Base-by-base conservation (phyloP, 2,113 vertebrate species). In the Notothenia coriiceps region DNA sequence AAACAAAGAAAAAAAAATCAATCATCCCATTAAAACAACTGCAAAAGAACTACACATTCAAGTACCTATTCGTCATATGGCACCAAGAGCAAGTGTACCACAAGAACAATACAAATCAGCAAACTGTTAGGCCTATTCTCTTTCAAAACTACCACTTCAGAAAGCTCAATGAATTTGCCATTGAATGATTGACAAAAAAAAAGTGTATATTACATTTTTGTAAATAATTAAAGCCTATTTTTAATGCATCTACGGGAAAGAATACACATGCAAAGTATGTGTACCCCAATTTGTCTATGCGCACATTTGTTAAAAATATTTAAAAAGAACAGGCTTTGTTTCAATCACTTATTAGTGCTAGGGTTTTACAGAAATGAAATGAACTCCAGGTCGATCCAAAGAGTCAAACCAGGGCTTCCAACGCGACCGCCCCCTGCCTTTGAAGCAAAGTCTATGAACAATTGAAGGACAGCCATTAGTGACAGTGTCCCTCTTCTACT, bases 1-100 rank as follows among this genome's bases (percentile, higher is more conserved):
- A 84, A 88, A 85, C 55, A 74, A 74, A 72, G 22, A 81, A 83
- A 61, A 71, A 71, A 67, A 83, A 69, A 71, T 20, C 49, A 80
- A 87, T 73, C 69, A 84, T 72, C 55, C 56, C 70, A 77, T 77
- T 74, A 84, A 88, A 91, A 91, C 61, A 83, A 89, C 80, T 77
- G 95, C 94, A 94, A 94, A 96, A 94, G 22, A 85, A 89, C 76
- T 66, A 88, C 68, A 88, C 96, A 96, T 97, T 97, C 96, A 97
- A 98, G 96, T 98, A 98, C 97, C 97, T 96, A 94, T 96, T 93
- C 78, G 66, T 90, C 82, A 86, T 81, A 94, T 96, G 95, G 96
- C 96, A 97, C 95, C 93, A 93, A 96, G 94, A 95, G 95, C 65
- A 54, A 75, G 69, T 96, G 96, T 97, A 97, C 54, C 96, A 96